Evolutionary conservation across 2,113 vertebrate species (phyloP), one percentile per base, ranked within the genome.

Genomic region (Lepisosteus osseus): DNA sequence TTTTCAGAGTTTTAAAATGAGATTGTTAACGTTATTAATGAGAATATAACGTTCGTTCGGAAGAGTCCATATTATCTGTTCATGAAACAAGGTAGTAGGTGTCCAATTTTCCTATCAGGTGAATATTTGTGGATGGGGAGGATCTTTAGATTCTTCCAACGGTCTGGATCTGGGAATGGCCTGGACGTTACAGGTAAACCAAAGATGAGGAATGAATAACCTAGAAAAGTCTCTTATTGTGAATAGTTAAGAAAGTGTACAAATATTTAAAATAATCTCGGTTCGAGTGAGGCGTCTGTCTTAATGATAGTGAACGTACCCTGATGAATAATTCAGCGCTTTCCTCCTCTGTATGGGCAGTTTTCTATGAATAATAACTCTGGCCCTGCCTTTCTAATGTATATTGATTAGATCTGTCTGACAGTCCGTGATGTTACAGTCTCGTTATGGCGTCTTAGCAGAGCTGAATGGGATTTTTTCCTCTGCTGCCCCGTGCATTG

Each of bases 371-470:
- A 87, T 87, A 86, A 78, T 84, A 78, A 83, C 15, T 61, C 6
- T 45, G 74, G 68, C 67, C 74, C 83, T 80, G 83, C 89, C 90
- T 81, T 75, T 72, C 29, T 87, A 17, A 85, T 91, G 89, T 87
- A 87, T 87, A 90, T 89, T 85, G 84, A 90, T 87, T 77, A 63
- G 74, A 80, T 85, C 82, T 62, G 63, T 79, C 77, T 89, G 85
- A 84, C 84, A 86, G 85, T 82, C 17, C 67, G 72, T 79, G 81
- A 75, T 62, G 73, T 80, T 76, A 29, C 82, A 80, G 80, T 81
- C 77, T 75, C 83, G 83, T 80, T 78, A 92, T 91, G 91, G 90
- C 89, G 89, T 82, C 88, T 86, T 83, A 72, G 73, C 83, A 80
- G 82, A 84, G 68, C 85, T 47, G 78, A 81, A 83, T 80, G 85